These are phyloP conservation scores for Sicus ferrugineus DNA, from an alignment of 2,888 invertebrate genomes.

Conservation along the genomic window DNA sequence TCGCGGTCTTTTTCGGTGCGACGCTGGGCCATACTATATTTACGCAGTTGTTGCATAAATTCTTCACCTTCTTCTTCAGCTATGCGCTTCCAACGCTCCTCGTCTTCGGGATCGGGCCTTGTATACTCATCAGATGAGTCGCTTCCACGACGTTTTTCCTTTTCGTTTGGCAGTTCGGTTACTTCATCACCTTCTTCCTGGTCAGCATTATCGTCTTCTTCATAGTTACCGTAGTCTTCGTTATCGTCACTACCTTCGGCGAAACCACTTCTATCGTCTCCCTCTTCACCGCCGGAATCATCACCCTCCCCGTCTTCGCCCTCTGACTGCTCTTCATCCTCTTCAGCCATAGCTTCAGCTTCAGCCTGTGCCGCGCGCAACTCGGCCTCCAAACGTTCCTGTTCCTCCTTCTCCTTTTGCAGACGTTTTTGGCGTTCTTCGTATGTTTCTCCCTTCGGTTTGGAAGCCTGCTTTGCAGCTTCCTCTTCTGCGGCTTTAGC, in stretches of 20 bases:
- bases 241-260: conserved; percentile 49
- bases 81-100: conserved; percentile 61
- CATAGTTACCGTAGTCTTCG: conserved; percentile 42
- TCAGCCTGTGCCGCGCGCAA: conserved; percentile 56
- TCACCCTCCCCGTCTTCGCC: conserved; percentile 49
- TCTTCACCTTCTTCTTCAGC: conserved; percentile 61
- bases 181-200: conserved; percentile 51
- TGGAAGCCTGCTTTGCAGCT: conserved; percentile 54
- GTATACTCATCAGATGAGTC: conserved; percentile 60
- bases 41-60: conserved; percentile 61
- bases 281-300: conserved; percentile 47
- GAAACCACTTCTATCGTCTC: conserved; percentile 47
- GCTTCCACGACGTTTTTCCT: conserved; percentile 56
- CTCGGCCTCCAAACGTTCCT: conserved; percentile 56
- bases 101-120: conserved; percentile 58
- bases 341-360: conserved; percentile 53
- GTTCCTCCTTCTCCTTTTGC: conserved; percentile 57
- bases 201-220: conserved; percentile 42
- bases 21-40: conserved; percentile 57
- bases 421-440: conserved; percentile 60
- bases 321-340: conserved; percentile 36
- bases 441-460: conserved; percentile 58
- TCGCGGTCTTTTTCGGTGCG: conserved; percentile 61
- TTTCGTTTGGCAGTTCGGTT: conserved; percentile 42
- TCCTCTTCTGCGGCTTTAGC: conserved; percentile 59